Conservation (phyloP, 2,113 vertebrate genomes). For the Phycodurus eques region DNA sequence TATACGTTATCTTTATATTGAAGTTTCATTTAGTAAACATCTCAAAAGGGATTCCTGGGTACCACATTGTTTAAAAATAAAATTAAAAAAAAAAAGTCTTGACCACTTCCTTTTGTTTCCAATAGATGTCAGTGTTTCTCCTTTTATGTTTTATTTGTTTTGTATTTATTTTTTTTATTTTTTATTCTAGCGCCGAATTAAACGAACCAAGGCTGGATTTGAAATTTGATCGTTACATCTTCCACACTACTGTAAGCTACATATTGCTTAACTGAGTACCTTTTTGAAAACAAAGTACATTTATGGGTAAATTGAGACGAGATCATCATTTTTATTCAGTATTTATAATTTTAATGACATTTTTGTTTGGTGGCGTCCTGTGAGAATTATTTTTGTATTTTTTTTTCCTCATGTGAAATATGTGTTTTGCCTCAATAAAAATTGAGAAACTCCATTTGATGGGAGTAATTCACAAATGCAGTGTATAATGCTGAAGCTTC, state of each 20-base stretch:
- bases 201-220: neutral
- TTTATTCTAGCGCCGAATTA: neutral
- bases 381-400: no score
- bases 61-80: neutral
- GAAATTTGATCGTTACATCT: no score
- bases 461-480: neutral
- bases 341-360: neutral
- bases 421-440: no score
- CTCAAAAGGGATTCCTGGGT: neutral
- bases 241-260: neutral
- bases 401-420: no score
- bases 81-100: neutral
- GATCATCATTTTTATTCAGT: neutral
- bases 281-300: no score
- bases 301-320: neutral
- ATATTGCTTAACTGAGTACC: no score
- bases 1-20: no score
- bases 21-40: neutral
- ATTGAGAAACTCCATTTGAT: no score
- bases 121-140: slow-evolving; percentile 52
- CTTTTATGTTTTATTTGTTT: neutral
- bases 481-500: neutral
- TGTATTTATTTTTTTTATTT: neutral
- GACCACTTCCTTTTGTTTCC: slow-evolving; percentile 13
- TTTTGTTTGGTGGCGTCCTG: neutral